Conservation (phyloP, 2,888 invertebrate species). For the Syrphus vitripennis region DNA sequence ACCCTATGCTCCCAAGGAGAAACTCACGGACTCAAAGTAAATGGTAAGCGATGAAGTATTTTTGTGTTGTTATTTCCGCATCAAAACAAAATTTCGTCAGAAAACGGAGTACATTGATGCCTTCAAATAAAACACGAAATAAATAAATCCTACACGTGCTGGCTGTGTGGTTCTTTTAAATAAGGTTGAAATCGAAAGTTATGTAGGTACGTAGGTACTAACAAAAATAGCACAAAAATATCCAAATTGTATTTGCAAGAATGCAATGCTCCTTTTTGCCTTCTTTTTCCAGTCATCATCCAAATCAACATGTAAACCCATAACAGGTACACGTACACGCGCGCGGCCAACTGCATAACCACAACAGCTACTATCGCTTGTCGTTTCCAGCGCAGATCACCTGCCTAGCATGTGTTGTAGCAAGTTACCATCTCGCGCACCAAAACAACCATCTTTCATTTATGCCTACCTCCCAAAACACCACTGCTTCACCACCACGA, state of each 20-base stretch:
- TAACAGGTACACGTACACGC: conserved; percentile 42
- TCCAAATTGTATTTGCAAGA: not conserved
- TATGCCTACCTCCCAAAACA: conserved; percentile 31
- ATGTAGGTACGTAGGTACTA: not conserved
- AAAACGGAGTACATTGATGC: too few relatives aligned
- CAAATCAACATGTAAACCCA: conserved; percentile 22
- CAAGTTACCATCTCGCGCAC: conserved; percentile 54
- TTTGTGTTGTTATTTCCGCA: too few relatives aligned
- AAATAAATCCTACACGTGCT: not conserved
- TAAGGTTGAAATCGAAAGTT: conserved; percentile 22
- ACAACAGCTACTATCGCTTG: not conserved
- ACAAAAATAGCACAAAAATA: not conserved
- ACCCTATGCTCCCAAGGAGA: too few relatives aligned
- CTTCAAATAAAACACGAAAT: too few relatives aligned
- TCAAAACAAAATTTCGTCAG: too few relatives aligned
- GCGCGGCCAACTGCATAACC: conserved; percentile 42
- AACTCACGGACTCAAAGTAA: too few relatives aligned
- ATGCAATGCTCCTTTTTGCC: conserved; percentile 31
- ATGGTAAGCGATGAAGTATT: too few relatives aligned
- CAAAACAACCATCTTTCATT: conserved; percentile 53
- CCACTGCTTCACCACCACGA: not conserved
- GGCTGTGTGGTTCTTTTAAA: not conserved
- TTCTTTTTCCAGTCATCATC: conserved; percentile 16
- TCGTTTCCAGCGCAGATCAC: conserved; percentile 16
- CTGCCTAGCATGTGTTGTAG: conserved; percentile 28